Evolutionary conservation across 92 coral and sea anemone species (phyloP), one percentile per base, ranked within the genome.

Genomic region (Zoanthus gigantus): DNA sequence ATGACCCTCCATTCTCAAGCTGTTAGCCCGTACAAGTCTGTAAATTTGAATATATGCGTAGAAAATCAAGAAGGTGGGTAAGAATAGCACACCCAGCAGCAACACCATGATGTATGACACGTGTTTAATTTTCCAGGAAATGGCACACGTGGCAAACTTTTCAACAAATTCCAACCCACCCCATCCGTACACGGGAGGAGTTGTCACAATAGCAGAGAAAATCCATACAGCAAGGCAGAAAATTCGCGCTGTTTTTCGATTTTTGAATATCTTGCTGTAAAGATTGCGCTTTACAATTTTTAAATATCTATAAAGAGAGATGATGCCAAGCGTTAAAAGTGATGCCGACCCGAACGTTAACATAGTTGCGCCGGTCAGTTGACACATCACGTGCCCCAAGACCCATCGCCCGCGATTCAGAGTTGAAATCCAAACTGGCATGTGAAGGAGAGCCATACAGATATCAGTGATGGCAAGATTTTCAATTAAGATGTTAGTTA

Each of bases 171-270:
- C 81, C 65, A 90, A 75, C 14, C 79, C 86, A 6, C 97, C 97
- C 97, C 97, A 94, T 56, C 98, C 98, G 74, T 94, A 92, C 42
- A 83, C 57, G 34, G 94, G 95, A 63, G 95, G 95, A 10, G 92
- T 77, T 14, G 95, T 92, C 9, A 92, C 85, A 9, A 85, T n/a
- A 17, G 90, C 71, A 13, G 96, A 86, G n/a, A 87, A 47, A 1
- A 92, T 63, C 95, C 98, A 94, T 18, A 91, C 63, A 37, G 83
- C 56, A 14, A 74, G 32, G 57, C 92, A 88, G 42, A 71, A 72
- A 5, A 83, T 44, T 14, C 79, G 63, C 61, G 93, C 89, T 17
- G 79, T 79, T 45, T 72, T 87, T 66, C 83, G 86, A 7, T 71
- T 76, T 61, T 93, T 88, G 77, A 92, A 94, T 45, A 90, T 61